These are phyloP conservation scores for Cyclargus thomasi DNA, from an alignment of 1,140 invertebrate species.

Conservation along the genomic window DNA sequence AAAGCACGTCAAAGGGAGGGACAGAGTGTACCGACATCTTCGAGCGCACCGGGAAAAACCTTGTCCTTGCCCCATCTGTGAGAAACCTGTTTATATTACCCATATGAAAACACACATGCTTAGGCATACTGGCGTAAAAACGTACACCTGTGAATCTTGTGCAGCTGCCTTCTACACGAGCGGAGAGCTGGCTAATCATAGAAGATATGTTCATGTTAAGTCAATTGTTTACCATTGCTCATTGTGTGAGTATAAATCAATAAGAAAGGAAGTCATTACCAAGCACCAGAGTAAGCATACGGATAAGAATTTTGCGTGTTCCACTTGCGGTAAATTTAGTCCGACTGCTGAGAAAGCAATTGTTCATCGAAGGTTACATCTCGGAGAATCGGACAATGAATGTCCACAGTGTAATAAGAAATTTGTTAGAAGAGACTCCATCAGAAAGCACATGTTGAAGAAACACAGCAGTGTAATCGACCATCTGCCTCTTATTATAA, in stretches of 20 bases:
- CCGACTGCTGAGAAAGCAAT: constrained; percentile 32
- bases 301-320: constrained; percentile 41
- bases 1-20: constrained; percentile 43
- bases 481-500: background rate
- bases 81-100: constrained; percentile 37
- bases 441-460: constrained; percentile 26
- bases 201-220: constrained; percentile 40
- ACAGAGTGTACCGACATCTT: constrained; percentile 43
- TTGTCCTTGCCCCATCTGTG: constrained; percentile 44
- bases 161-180: constrained; percentile 45
- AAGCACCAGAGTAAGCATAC: constrained; percentile 44
- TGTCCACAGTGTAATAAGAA: constrained; percentile 25
- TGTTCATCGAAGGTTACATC: constrained; percentile 41
- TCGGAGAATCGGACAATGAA: constrained; percentile 36
- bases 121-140: constrained; percentile 45
- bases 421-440: constrained; percentile 26
- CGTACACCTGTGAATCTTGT: constrained; percentile 52
- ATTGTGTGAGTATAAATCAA: constrained; percentile 42
- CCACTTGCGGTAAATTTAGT: constrained; percentile 48
- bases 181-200: constrained; percentile 53
- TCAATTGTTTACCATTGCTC: constrained; percentile 40
- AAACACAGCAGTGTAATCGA: constrained; percentile 22
- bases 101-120: constrained; percentile 41
- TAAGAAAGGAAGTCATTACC: constrained; percentile 29
- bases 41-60: constrained; percentile 34